Conservation (phyloP, 2,113 vertebrate species). For the Apus apus region DNA sequence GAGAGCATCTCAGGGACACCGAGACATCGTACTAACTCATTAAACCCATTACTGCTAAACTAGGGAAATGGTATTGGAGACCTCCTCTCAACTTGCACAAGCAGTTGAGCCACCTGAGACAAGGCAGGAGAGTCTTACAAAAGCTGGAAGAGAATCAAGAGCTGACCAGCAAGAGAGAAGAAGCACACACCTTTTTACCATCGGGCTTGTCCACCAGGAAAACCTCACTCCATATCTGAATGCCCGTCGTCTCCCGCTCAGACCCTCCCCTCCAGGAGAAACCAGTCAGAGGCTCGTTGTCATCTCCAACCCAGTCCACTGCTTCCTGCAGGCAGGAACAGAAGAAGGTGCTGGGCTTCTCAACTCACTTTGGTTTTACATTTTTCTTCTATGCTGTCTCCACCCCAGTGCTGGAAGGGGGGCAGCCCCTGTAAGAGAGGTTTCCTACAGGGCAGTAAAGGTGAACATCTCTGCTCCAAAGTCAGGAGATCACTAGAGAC, state of each 20-base stretch:
- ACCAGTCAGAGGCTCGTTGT: conserved; percentile 92
- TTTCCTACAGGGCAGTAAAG: not conserved
- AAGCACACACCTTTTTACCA: conserved; percentile 85
- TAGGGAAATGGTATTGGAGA: not conserved
- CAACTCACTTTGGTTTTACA: not conserved
- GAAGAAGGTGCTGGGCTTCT: not conserved
- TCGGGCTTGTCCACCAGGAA: conserved; percentile 95
- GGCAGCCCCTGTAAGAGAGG: not conserved
- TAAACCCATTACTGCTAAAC: not conserved
- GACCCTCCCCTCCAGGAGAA: conserved; percentile 98
- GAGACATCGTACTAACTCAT: not conserved
- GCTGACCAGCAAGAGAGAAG: not conserved
- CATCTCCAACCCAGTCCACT: conserved; percentile 89
- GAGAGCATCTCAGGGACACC: not conserved
- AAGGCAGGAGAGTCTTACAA: not conserved
- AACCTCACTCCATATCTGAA: conserved; percentile 98
- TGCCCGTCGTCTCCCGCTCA: conserved; percentile 95
- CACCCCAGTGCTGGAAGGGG: not conserved
- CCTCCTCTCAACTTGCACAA: not conserved
- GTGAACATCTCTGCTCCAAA: not conserved
- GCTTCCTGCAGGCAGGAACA: conserved; percentile 76
- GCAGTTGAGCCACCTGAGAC: not conserved
- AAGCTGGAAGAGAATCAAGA: not conserved
- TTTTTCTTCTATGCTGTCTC: not conserved
- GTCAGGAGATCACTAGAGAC: not conserved